A percentile compares a stretch with the other conserved stretches of the same genome.
These are phyloP conservation scores for Phyto melanocephala DNA, from an alignment of 2,888 invertebrate genomes.

Conservation along the genomic window DNA sequence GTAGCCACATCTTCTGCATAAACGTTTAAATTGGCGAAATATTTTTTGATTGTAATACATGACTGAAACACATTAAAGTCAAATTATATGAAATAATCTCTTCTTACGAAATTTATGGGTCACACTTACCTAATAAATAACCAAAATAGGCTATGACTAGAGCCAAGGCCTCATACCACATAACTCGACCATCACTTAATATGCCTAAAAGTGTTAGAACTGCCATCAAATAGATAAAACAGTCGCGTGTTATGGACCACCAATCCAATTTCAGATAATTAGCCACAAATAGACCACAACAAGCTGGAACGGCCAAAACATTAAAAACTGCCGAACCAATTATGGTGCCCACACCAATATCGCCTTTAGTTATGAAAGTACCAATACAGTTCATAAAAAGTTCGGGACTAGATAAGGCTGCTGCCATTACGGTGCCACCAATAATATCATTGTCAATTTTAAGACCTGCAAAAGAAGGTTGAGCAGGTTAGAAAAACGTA, in stretches of 20 bases:
- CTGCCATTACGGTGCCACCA: constrained; percentile 96
- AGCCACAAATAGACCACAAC: constrained; percentile 88
- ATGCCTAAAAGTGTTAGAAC: constrained; percentile 89
- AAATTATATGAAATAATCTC: no score
- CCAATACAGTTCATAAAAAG: constrained; percentile 93
- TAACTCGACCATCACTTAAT: constrained; percentile 89
- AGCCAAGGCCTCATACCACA: constrained; percentile 90
- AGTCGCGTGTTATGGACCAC: constrained; percentile 91
- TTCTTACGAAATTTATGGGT: no score
- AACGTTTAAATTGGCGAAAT: constrained; percentile 78
- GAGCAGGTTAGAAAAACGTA: no score
- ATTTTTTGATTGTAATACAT: constrained; percentile 85
- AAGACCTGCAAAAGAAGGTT: constrained; percentile 80
- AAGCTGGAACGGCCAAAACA: constrained; percentile 89
- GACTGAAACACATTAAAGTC: constrained; percentile 81
- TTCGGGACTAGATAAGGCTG: constrained; percentile 95
- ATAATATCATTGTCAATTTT: constrained; percentile 93
- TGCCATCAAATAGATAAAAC: constrained; percentile 88
- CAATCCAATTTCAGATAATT: constrained; percentile 89
- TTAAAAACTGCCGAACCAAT: constrained; percentile 92
- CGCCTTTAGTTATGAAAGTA: constrained; percentile 90
- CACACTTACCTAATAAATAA: constrained; percentile 80
- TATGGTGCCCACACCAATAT: constrained; percentile 90
- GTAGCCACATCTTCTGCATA: constrained; percentile 56
- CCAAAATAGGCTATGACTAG: constrained; percentile 87